Evolutionary conservation across 2,113 vertebrate genomes (phyloP).

Genomic region (Plectropomus leopardus): DNA sequence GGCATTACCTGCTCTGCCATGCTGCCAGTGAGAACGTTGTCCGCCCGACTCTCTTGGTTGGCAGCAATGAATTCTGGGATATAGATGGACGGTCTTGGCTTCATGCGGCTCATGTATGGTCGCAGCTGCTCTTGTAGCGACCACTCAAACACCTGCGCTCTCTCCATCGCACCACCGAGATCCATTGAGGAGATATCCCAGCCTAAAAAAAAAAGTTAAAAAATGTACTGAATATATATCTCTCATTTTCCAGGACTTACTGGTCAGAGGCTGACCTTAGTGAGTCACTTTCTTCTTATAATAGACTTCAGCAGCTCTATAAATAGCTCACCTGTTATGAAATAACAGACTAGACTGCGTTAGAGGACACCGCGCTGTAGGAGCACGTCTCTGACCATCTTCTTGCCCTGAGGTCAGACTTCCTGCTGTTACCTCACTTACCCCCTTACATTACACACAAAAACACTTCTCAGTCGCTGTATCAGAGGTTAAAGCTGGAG

Average conservation of each 20-base stretch:
- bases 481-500: slow-evolving; percentile 6
- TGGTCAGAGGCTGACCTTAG: neutral
- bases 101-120: slow-evolving; percentile 89
- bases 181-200: slow-evolving; percentile 97
- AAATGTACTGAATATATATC: neutral
- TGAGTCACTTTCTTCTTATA: neutral
- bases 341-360: neutral
- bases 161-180: slow-evolving; percentile 90
- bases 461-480: neutral
- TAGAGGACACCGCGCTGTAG: neutral
- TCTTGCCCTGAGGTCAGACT: slow-evolving; percentile 4
- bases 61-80: slow-evolving; percentile 95
- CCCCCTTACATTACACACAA: neutral
- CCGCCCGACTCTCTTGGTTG: slow-evolving; percentile 91
- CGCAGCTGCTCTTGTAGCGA: slow-evolving; percentile 93
- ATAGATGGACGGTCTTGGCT: slow-evolving; percentile 92
- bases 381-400: slow-evolving; percentile 9
- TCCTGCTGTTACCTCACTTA: neutral
- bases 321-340: neutral
- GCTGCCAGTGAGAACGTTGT: slow-evolving; percentile 89
- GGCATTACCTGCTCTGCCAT: slow-evolving; percentile 90
- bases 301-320: slow-evolving; percentile 6
- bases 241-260: neutral
- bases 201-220: slow-evolving; percentile 78
- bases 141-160: slow-evolving; percentile 94